Evolutionary conservation across 2,797 vertebrate species (phyloP).

Genomic region (Todus mexicanus): DNA sequence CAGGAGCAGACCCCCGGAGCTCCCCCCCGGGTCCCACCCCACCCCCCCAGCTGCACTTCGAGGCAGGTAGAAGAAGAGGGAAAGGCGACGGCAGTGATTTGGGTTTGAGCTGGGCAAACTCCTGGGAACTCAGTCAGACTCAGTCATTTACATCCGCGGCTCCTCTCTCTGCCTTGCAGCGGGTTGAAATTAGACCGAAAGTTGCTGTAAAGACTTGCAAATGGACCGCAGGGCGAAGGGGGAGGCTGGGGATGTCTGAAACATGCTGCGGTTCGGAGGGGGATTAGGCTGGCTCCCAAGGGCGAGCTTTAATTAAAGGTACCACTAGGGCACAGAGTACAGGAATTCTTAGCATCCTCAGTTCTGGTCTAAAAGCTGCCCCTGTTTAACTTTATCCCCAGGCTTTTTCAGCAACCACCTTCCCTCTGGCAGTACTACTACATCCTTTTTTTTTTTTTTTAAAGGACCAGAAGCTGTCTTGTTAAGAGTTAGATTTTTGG

Average conservation of each 20-base stretch:
- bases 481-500: constrained; percentile 61
- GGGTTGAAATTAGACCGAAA: neutral
- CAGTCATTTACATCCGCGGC: neutral
- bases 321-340: constrained; percentile 13
- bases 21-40: neutral
- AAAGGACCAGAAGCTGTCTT: constrained; percentile 49
- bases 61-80: neutral
- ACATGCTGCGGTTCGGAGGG: constrained; percentile 10
- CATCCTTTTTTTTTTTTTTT: constrained; percentile 12
- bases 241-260: constrained; percentile 15
- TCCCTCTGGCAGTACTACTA: constrained; percentile 12
- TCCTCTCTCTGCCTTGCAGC: neutral
- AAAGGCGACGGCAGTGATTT: neutral
- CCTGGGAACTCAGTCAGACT: neutral
- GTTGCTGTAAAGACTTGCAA: constrained; percentile 36
- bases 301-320: constrained; percentile 66
- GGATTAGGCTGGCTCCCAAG: constrained; percentile 61
- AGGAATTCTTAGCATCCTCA: constrained; percentile 51
- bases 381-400: constrained; percentile 44
- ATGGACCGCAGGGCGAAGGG: constrained; percentile 20
- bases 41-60: neutral
- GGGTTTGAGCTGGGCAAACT: neutral
- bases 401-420: constrained; percentile 40
- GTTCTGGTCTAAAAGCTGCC: constrained; percentile 25
- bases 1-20: neutral